These are phyloP conservation scores for Paramuricea clavata DNA, from an alignment of 92 coral and sea anemone genomes.

Conservation along the genomic window DNA sequence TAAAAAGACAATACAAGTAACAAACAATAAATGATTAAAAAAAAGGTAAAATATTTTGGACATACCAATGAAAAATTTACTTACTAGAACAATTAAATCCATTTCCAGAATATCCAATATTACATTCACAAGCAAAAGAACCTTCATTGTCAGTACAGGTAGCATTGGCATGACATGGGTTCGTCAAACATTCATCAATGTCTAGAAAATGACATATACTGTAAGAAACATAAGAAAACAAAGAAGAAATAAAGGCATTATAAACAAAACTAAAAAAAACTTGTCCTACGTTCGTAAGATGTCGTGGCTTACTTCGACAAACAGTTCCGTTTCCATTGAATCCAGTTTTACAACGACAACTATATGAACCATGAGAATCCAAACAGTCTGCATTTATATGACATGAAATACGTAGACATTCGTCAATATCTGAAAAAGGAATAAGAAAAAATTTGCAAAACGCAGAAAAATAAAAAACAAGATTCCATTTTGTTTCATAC, in stretches of 20 bases:
- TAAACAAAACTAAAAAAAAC: not conserved
- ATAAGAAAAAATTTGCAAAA: not conserved
- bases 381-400: slow-evolving; percentile 23
- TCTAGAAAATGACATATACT: not conserved
- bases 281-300: no score
- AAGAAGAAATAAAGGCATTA: no score
- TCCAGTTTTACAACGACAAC: slow-evolving; percentile 18
- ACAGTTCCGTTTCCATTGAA: slow-evolving; percentile 29
- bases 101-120: slow-evolving; percentile 25
- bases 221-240: no score
- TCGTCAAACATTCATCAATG: not conserved
- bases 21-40: no score
- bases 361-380: slow-evolving; percentile 31
- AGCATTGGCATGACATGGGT: not conserved
- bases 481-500: no score
- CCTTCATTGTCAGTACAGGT: not conserved
- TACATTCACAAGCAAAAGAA: slow-evolving; percentile 5
- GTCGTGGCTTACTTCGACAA: slow-evolving; percentile 22
- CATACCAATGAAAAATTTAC: not conserved
- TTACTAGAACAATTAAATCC: slow-evolving; percentile 12
- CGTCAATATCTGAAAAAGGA: slow-evolving; percentile 24
- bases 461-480: not conserved
- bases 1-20: not conserved
- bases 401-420: slow-evolving; percentile 20
- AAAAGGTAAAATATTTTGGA: not conserved